These are phyloP conservation scores for Hirtodrosophila duncani DNA, from an alignment of 2,888 invertebrate genomes.

Conservation along the genomic window DNA sequence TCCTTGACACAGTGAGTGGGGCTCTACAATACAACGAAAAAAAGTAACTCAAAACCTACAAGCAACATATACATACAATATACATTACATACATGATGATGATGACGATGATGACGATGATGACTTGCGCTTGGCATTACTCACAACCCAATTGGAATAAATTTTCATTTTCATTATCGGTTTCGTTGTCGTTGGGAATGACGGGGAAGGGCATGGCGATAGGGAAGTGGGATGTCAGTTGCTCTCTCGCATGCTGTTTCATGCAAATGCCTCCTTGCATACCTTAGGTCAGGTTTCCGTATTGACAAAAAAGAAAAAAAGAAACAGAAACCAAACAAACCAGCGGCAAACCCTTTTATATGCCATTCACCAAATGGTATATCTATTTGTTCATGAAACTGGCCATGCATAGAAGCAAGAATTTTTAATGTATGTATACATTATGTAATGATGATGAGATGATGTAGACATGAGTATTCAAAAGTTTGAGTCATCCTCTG, in stretches of 20 bases:
- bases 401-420: no score
- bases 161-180: slow-evolving; percentile 64
- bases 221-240: no score
- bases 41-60: slow-evolving; percentile 18
- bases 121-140: slow-evolving; percentile 58
- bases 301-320: slow-evolving; percentile 42
- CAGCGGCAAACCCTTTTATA: slow-evolving; percentile 33
- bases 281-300: slow-evolving; percentile 65
- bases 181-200: no score
- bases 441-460: no score
- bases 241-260: slow-evolving; percentile 35
- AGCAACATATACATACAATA: not conserved
- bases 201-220: no score
- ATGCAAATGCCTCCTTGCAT: slow-evolving; percentile 63
- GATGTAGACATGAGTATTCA: no score
- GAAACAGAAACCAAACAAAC: not conserved
- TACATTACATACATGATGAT: slow-evolving; percentile 1
- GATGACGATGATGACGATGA: slow-evolving; percentile 47
- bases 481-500: no score
- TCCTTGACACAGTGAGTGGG: slow-evolving; percentile 66
- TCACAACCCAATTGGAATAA: not conserved
- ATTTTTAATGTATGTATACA: no score
- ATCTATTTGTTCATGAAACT: no score
- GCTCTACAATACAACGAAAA: slow-evolving; percentile 31
- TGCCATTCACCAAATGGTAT: no score